Base-by-base conservation (phyloP, 2,113 vertebrate genomes). In the Thamnaconus septentrionalis region DNA sequence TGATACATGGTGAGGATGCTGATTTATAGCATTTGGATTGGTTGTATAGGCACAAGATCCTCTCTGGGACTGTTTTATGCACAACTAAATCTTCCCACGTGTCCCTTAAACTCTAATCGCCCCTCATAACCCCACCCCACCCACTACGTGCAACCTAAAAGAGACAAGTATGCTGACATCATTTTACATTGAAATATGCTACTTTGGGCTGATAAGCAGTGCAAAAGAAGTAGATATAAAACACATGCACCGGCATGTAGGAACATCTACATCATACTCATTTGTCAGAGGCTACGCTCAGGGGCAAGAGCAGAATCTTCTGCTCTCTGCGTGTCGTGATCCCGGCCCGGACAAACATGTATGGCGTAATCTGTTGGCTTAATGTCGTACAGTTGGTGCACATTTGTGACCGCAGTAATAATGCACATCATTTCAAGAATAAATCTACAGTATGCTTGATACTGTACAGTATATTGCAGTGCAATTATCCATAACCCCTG, bases 401-500 rank as follows among this genome's bases (percentile, higher is more conserved):
- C 92, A 88, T 74, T 73, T 79, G 70, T 82, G 74, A 76, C 69
- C 88, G 90, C 91, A 91, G 72, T 93, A 92, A 92, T 93, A 95
- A 95, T 94, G 90, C 93, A 90, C 80, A 92, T 93, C 66, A 66
- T 85, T 79, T 47, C 62, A 80, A 93, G 92, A 95, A 74, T 61
- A 95, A 93, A 93, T 92, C 91, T 89, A 93, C 93, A 94, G 92
- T 93, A 94, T 94, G 59, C 56, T 77, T 52, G 50, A 82, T 76
- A 80, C 69, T 83, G 78, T 72, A 45, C 53, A 74, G 59, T 85
- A 61, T 87, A 94, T 91, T 87, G 81, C 81, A 92, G 84, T 85
- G 83, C 82, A 88, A 83, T 94, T 93, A 72, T 92, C 92, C 94
- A 90, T 91, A 95, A 93, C 87, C 94, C 97, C 97, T 98, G 96